phyloP scores from a whole-genome alignment of 1,140 invertebrate species.

The Ostrea denselamellosa region DNA sequence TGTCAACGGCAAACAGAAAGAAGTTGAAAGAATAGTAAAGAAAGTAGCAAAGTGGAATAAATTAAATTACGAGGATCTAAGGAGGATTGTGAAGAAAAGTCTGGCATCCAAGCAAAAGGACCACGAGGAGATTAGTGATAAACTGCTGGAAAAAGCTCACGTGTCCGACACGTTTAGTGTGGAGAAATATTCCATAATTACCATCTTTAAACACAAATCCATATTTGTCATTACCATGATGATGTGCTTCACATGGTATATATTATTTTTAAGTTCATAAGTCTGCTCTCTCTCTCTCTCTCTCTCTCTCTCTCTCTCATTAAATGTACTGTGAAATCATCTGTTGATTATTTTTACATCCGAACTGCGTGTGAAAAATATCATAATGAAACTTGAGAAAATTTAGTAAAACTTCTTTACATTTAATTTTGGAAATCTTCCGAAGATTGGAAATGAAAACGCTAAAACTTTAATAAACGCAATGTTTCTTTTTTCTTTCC shows the following conservation, averaged over 20 bases:
- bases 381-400: no score
- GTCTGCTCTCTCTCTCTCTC: neutral
- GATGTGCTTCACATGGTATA: slow-evolving; percentile 26
- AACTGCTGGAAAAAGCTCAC: neutral
- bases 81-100: neutral
- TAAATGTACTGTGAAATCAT: no score
- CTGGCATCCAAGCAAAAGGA: neutral
- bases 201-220: neutral
- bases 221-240: neutral
- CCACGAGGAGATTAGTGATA: neutral
- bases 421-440: no score
- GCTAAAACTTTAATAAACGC: no score
- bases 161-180: neutral
- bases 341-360: neutral
- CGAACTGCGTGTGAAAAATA: neutral
- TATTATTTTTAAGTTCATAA: neutral
- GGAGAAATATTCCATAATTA: neutral
- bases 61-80: slow-evolving; percentile 43
- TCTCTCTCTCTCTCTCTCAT: no score
- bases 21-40: slow-evolving; percentile 63
- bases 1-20: slow-evolving; percentile 63
- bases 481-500: no score
- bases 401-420: no score
- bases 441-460: no score
- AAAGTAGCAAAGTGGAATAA: slow-evolving; percentile 68